Evolutionary conservation across 2,888 invertebrate species (phyloP), one percentile per base, ranked within the genome.

Genomic region (Horisme vitalbata): DNA sequence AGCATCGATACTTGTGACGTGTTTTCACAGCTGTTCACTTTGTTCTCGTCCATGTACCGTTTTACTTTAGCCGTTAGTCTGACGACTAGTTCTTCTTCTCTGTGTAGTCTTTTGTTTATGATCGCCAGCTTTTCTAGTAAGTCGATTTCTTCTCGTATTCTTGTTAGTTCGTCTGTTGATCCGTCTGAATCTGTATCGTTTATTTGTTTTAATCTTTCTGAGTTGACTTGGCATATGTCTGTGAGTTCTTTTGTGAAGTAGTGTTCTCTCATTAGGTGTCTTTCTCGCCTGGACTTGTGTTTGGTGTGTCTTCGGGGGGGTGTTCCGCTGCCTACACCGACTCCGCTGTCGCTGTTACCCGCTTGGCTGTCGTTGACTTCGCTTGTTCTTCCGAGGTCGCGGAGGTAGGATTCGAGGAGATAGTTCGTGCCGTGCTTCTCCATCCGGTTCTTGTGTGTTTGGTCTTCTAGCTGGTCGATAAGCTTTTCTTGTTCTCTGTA

Each of bases 391-490:
- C 88, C 87, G 0, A 89, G 65, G 55, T 89, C 89, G 20, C 88
- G 73, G 11, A 95, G 88, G 71, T 95, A 95, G 0, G 95, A 94
- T 75, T 95, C 95, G 9, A 95, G 85, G 33, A 95, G 90, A 73
- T 95, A 95, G 78, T 95, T 95, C 52, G 94, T 94, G 10, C 95
- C 95, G 68, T 95, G 92, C 65, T 94, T 94, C 55, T 93, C 92
- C 79, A 94, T 93, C 33, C 95, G 86, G 30, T 91, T 92, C 55
- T 93, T 92, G 77, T 95, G 95, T 15, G 94, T 93, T 68, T 94
- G 94, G 68, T 94, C 94, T 85, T 95, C 95, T 61, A 95, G 91
- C 65, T 92, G 92, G 54, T 94, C 94, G 61, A 96, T 96, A 65
- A 95, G 92, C 65, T 93, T 92, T 72, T 96, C 96, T 71, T 94